Evolutionary conservation across 2,888 invertebrate genomes (phyloP).

Genomic region (Eupithecia abbreviata): DNA sequence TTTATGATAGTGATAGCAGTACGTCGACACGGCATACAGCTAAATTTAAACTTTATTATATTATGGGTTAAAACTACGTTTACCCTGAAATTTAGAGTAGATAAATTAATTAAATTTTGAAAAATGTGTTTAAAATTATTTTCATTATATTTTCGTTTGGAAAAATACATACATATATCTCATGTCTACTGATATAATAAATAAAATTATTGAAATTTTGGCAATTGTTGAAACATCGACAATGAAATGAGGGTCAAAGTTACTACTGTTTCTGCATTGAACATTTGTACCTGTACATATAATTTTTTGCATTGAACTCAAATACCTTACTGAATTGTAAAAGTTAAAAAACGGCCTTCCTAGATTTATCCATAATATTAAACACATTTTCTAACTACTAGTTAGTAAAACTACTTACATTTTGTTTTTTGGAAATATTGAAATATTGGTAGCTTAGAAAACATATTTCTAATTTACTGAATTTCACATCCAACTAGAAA

Average conservation of each 20-base stretch:
- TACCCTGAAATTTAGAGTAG: no score
- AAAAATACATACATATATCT: neutral
- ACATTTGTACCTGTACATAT: no score
- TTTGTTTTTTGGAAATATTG: neutral
- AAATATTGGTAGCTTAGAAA: neutral
- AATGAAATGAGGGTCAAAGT: neutral
- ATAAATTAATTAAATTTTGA: no score
- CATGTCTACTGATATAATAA: neutral
- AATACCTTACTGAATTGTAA: no score
- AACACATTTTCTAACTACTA: no score
- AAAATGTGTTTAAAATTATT: no score
- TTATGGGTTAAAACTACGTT: no score
- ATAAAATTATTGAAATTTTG: neutral
- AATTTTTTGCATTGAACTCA: no score
- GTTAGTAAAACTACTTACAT: neutral
- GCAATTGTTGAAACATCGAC: neutral
- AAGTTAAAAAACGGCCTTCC: no score
- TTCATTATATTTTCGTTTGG: neutral
- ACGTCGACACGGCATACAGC: conserved; percentile 52
- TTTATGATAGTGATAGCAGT: conserved; percentile 57
- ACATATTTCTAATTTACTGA: neutral
- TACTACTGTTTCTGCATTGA: neutral
- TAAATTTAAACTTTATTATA: conserved; percentile 18
- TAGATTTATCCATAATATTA: no score
- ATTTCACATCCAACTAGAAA: neutral